These are phyloP conservation scores for Lacanobia oleracea DNA, from an alignment of 2,888 invertebrate genomes.

Conservation along the genomic window DNA sequence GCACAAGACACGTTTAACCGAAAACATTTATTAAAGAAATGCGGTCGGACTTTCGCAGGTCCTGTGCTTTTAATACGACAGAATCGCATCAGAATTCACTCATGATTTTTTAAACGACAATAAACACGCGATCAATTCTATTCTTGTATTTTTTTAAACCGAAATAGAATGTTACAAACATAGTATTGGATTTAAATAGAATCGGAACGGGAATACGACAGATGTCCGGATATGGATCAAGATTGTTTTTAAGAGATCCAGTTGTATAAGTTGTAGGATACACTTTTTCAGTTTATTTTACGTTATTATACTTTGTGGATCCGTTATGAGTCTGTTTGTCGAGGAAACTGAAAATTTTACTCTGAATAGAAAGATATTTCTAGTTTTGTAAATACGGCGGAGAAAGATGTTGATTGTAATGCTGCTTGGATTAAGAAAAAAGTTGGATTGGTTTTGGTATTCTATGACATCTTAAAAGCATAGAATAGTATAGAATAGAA, in stretches of 20 bases:
- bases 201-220: constrained; percentile 24
- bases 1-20: no score
- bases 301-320: constrained; percentile 14
- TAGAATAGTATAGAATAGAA: no score
- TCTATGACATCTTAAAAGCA: no score
- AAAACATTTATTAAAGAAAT: no score
- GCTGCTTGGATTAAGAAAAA: no score
- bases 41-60: no score
- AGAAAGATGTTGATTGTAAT: neutral
- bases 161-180: constrained; percentile 36
- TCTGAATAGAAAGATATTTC: neutral
- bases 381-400: neutral
- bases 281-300: constrained; percentile 42
- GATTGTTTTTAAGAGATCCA: constrained; percentile 43
- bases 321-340: constrained; percentile 7
- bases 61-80: no score
- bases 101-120: neutral
- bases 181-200: constrained; percentile 41
- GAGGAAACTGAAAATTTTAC: constrained; percentile 4
- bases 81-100: neutral
- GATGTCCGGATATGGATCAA: constrained; percentile 36
- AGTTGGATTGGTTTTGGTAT: no score
- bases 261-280: constrained; percentile 23
- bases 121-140: neutral
- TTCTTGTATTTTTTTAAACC: neutral